Base-by-base conservation (phyloP, 2,797 vertebrate species). In the Philypnodon macrostomus region DNA sequence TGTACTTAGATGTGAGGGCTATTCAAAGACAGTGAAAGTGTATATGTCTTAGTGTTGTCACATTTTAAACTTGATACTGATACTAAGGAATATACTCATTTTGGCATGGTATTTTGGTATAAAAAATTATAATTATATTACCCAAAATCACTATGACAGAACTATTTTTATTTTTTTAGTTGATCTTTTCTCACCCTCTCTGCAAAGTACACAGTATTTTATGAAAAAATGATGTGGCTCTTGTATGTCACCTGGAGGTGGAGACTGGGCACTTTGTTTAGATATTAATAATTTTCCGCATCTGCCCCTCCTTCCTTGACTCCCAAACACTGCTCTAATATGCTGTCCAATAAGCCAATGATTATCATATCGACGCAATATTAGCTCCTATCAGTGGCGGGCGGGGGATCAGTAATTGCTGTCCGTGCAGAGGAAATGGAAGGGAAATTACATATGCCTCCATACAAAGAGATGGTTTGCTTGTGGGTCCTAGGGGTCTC, bases 361-460 rank as follows among this genome's bases (percentile, higher is more conserved):
- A 86, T 85, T 81, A 86, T 83, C 74, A 81, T 85, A 87, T 84
- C 40, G 71, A 58, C 61, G 63, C 75, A 58, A 71, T 78, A 83
- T 83, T 83, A 85, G 74, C 74, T 81, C 67, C 67, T 70, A 75
- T 80, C 72, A 75, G 54, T 6, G 68, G 50, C 66, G 68, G 72
- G 67, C 64, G 61, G 53, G 72, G 65, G 64, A 81, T 74, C 75
- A 73, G 75, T 87, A 85, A 85, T 86, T 84, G 79, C 69, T 62
- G 67, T 75, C 73, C 32, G 11, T 63, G 66, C 63, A 58, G 70
- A 70, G 81, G 77, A 85, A 85, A 85, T 86, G 76, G 66, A 73
- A 75, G 66, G 79, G 80, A 85, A 85, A 87, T 85, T 77, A 77
- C 81, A 83, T 80, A 70, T 71, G 63, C 62, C 81, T 60, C 23